phyloP scores from a whole-genome alignment of 2,113 vertebrate species.

The Tauraco erythrolophus region DNA sequence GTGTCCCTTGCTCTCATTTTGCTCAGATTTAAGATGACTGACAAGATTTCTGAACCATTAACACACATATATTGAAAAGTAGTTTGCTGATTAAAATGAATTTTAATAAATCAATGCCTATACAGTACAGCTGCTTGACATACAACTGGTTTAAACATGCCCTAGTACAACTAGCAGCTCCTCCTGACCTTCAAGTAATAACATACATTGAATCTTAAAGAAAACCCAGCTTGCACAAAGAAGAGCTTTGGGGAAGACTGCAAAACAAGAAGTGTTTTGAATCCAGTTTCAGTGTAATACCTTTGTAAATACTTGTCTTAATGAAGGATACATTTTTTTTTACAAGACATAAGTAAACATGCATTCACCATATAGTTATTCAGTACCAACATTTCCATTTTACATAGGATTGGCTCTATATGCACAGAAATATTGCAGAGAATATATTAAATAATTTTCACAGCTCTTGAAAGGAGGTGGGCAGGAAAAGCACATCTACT shows the following conservation, averaged over 20 bases:
- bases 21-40: background rate
- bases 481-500: background rate
- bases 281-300: background rate
- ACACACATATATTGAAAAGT: background rate
- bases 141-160: background rate
- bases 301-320: background rate
- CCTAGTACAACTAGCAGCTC: background rate
- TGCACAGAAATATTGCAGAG: background rate
- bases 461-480: background rate
- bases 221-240: background rate
- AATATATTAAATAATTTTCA: background rate
- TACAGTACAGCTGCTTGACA: background rate
- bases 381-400: background rate
- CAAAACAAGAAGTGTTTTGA: background rate
- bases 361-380: background rate
- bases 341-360: background rate
- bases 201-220: background rate
- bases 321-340: background rate
- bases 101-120: background rate
- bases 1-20: background rate
- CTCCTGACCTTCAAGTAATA: background rate
- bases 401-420: background rate
- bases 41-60: background rate
- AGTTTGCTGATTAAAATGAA: background rate
- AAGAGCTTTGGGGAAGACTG: background rate